Base-by-base conservation (phyloP, 2,888 invertebrate species). In the Drosophila recens region DNA sequence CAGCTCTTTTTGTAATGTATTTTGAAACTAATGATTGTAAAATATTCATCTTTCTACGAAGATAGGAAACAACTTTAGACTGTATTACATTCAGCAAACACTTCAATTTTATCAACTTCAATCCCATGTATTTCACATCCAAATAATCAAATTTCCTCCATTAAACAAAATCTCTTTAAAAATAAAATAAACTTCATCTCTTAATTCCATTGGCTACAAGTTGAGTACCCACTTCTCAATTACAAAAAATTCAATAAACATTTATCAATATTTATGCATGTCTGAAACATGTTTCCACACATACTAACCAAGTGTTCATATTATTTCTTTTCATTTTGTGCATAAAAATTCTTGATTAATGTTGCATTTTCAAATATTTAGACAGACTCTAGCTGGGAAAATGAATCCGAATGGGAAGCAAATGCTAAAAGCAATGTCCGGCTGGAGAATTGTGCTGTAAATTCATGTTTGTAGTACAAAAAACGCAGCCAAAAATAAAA, bases 181-280 rank as follows among this genome's bases (percentile, higher is more conserved):
- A 20, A 3, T 23, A 6, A 20, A 10, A 4, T 13, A 38, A 17
- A 13, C n/a, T 4, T 4, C 33, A 45, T 61, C 17, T 9, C 51
- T 5, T 17, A n/a, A 68, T 45, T 54, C 53, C 42, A 69, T 59
- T 75, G 54, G 38, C 38, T 62, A 43, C 51, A 52, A 49, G 45
- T 52, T 27, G 42, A 63, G 63, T 63, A 49, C 52, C 52, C 45
- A 57, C 49, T 61, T 80, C 71, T 71, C 76, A 80, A 46, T 71
- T 71, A 53, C 20, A 66, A 67, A 66, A 67, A 58, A 80, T 61
- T 33, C 51, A 68, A 40, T 23, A 52, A 49, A 59, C 40, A 59
- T 80, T 72, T 72, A 82, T 88, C 89, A 82, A 89, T 88, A 88
- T 83, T 83, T 82, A 67, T 64, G 45, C 66, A 72, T 68, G 62